Evolutionary conservation across 1,140 invertebrate genomes (phyloP), one percentile per base, ranked within the genome.

Genomic region (Hycleus phaleratus): DNA sequence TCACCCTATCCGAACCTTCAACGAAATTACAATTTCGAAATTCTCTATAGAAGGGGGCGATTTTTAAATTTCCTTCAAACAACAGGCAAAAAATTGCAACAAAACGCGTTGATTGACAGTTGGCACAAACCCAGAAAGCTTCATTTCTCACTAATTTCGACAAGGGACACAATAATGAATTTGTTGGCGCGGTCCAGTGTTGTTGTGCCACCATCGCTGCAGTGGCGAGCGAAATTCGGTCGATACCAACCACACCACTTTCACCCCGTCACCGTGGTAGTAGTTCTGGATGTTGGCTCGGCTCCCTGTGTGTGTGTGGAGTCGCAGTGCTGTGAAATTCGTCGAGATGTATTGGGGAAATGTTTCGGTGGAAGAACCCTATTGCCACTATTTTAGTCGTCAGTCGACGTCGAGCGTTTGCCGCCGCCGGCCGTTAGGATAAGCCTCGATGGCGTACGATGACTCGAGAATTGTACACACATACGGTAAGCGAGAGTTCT

Each of bases 91-190:
- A 42, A n/a, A 3, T 0, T 7, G 40, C 2, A 7, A 9, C 10
- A 42, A 7, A 3, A 10, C 3, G 9, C 40, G 11, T 2, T 32
- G 32, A 32, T 32, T 32, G 32, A 32, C 32, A 32, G 4, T 32
- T 32, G 32, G 40, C 11, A 42, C 40, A 42, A 7, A 62, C 60
- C 59, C 67, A 64, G 62, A 55, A 62, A 67, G 67, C 67, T 65
- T 61, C 57, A 62, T 64, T 50, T 62, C 32, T 59, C 60, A 58
- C 11, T 52, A 54, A 58, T 52, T 58, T 48, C 49, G 55, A 59
- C 55, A 59, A 61, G 60, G 62, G 56, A 68, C 64, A 66, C 63
- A 69, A 68, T 70, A 72, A 71, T 69, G 63, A 72, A 71, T 72
- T 70, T 71, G 68, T 70, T 68, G 67, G 67, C 67, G 63, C 65